Percentiles rank a stretch among this genome's conserved stretches.
These are phyloP conservation scores for Hemiprocne comata DNA, from an alignment of 2,113 vertebrate genomes.

Conservation along the genomic window DNA sequence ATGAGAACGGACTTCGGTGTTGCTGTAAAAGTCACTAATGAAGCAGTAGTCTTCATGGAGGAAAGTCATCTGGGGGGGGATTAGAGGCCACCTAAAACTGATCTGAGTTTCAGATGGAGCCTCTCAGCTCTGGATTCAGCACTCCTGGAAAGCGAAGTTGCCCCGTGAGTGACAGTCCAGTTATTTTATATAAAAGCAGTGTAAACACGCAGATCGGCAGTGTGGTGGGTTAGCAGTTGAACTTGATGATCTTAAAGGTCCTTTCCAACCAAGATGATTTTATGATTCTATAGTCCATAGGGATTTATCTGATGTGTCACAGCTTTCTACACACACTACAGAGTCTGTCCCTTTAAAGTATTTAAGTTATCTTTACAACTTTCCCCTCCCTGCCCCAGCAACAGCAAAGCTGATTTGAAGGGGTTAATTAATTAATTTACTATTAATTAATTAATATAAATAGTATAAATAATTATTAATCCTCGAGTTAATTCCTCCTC, in stretches of 20 bases:
- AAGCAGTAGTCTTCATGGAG: slow-evolving; percentile 7
- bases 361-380: not conserved
- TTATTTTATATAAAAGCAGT: not conserved
- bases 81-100: not conserved
- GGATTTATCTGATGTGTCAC: not conserved
- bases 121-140: not conserved
- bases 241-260: no score
- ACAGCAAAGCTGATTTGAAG: not conserved
- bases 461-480: not conserved
- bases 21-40: slow-evolving; percentile 32
- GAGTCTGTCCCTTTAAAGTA: not conserved
- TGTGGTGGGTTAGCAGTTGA: no score
- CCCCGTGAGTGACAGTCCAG: not conserved
- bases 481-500: not conserved
- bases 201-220: accelerated
- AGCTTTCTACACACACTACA: not conserved
- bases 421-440: not conserved
- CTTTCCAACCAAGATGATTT: no score
- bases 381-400: not conserved
- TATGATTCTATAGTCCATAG: not conserved
- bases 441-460: not conserved
- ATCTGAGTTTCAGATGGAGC: not conserved
- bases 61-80: not conserved
- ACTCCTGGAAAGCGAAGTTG: not conserved
- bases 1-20: not conserved